phyloP scores from a whole-genome alignment of 2,888 invertebrate species.

The Mimachlamys varia region DNA sequence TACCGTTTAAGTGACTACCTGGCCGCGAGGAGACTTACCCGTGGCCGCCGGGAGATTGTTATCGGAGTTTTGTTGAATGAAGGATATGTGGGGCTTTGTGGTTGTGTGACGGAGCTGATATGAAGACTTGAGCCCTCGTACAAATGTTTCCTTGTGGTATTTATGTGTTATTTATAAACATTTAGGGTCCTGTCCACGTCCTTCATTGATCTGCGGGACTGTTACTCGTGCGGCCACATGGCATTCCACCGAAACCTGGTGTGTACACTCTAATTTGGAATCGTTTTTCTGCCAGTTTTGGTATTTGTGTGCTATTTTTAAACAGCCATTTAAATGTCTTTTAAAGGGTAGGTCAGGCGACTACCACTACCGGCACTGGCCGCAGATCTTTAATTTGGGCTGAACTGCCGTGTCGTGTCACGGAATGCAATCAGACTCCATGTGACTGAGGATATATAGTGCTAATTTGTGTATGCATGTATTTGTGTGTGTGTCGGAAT shows the following conservation, averaged over 20 bases:
- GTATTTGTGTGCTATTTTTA: conserved; percentile 31
- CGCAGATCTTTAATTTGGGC: background rate
- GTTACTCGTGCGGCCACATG: background rate
- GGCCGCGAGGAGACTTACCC: background rate
- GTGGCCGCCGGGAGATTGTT: background rate
- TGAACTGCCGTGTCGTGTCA: background rate
- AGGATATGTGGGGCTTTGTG: conserved; percentile 4
- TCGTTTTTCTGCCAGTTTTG: background rate
- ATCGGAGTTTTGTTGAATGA: conserved; percentile 19
- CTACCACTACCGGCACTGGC: background rate
- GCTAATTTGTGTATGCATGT: background rate
- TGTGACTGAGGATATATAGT: background rate
- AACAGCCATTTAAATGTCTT: background rate
- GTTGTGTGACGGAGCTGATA: background rate
- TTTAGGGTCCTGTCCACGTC: background rate
- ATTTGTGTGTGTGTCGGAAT: background rate
- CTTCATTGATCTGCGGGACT: background rate
- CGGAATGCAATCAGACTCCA: background rate
- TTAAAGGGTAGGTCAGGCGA: background rate
- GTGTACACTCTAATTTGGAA: conserved; percentile 12
- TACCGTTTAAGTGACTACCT: background rate
- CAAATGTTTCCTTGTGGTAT: conserved; percentile 11
- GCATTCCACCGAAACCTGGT: background rate
- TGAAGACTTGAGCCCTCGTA: background rate
- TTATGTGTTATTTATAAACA: conserved; percentile 25